A percentile compares a stretch with the other conserved stretches of the same genome.
Evolutionary conservation across 2,113 vertebrate genomes (phyloP).

Genomic region (Struthio camelus): DNA sequence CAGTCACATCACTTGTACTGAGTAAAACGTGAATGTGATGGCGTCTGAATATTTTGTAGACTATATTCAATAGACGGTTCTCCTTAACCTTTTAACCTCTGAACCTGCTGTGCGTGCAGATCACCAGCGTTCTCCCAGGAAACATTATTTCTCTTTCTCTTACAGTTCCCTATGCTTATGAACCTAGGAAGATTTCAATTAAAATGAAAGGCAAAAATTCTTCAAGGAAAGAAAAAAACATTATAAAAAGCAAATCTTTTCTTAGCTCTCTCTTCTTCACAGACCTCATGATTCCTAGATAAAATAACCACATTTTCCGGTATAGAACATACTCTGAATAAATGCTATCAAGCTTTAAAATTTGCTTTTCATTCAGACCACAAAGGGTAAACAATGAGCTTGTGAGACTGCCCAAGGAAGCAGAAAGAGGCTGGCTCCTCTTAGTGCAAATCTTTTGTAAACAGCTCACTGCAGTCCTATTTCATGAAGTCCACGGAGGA

Average conservation of each 20-base stretch:
- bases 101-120: not conserved
- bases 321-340: slow-evolving; percentile 24
- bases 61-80: not conserved
- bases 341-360: slow-evolving; percentile 56
- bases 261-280: not conserved
- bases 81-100: not conserved
- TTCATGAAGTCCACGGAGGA: slow-evolving; percentile 25
- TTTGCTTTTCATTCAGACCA: slow-evolving; percentile 30
- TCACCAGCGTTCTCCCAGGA: not conserved
- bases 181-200: not conserved
- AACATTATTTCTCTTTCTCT: not conserved
- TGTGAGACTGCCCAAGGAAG: slow-evolving; percentile 32
- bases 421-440: slow-evolving; percentile 14
- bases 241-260: not conserved
- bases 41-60: not conserved
- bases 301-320: not conserved
- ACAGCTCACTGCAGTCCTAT: slow-evolving; percentile 2
- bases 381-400: slow-evolving; percentile 50
- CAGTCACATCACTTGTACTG: not conserved
- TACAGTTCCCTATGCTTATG: not conserved
- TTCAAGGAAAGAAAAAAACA: not conserved
- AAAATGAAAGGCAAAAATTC: not conserved
- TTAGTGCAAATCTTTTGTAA: slow-evolving; percentile 39
- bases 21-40: not conserved
- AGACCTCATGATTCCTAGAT: not conserved